phyloP scores from a whole-genome alignment of 2,888 invertebrate genomes.

The Melitaea athalia region DNA sequence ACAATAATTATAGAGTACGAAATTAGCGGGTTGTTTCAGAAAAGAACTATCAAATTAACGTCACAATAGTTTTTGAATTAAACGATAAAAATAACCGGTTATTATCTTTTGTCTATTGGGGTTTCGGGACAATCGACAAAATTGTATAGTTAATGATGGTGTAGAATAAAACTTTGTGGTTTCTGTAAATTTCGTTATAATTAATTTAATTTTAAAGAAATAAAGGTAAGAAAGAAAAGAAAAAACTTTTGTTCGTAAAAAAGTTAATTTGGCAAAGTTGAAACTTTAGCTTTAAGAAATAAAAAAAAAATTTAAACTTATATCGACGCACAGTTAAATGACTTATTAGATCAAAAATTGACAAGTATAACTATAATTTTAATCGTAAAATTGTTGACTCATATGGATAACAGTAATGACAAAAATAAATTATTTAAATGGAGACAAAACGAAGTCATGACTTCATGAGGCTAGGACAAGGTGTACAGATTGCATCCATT shows the following conservation, averaged over 20 bases:
- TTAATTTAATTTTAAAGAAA: not conserved
- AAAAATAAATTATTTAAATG: too few species aligned
- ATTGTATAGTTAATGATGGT: not conserved
- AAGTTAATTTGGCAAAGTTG: not conserved
- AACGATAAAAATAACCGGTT: slow-evolving; percentile 19
- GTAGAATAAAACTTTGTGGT: not conserved
- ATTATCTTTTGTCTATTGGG: slow-evolving; percentile 17
- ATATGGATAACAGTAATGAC: too few species aligned
- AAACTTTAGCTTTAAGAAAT: too few species aligned
- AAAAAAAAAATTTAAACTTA: too few species aligned
- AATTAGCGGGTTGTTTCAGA: slow-evolving; percentile 31
- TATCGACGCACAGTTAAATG: too few species aligned
- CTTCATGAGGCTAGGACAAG: too few species aligned
- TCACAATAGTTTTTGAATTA: slow-evolving; percentile 28
- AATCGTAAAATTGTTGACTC: too few species aligned
- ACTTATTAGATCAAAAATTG: too few species aligned
- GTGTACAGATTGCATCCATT: too few species aligned
- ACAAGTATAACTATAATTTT: too few species aligned
- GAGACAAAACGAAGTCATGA: too few species aligned
- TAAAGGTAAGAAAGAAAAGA: not conserved
- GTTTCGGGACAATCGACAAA: not conserved
- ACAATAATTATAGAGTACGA: slow-evolving; percentile 32
- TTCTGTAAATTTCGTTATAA: not conserved
- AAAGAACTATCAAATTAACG: slow-evolving; percentile 33
- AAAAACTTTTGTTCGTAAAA: not conserved